These are phyloP conservation scores for Gibbula magus DNA, from an alignment of 2,888 invertebrate species.

Conservation along the genomic window DNA sequence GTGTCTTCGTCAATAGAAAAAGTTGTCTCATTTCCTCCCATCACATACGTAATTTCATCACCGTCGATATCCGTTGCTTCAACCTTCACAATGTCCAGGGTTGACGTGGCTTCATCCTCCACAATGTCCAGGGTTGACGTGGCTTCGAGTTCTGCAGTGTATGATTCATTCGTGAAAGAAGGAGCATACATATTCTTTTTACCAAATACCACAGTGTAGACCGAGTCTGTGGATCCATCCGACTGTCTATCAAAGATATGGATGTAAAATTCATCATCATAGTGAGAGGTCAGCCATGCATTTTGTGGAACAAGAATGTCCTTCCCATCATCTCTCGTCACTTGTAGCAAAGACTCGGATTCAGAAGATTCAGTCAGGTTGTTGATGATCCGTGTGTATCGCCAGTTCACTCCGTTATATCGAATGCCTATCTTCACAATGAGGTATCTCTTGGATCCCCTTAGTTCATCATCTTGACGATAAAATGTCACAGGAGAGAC, in stretches of 20 bases:
- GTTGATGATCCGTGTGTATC: conserved; percentile 36
- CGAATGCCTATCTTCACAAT: conserved; percentile 10
- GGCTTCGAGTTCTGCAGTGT: not conserved
- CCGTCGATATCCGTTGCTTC: conserved; percentile 31
- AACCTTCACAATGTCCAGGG: conserved; percentile 1
- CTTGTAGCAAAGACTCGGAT: conserved; percentile 22
- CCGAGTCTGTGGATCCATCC: not conserved
- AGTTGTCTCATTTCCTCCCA: not conserved
- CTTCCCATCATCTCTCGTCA: conserved; percentile 25
- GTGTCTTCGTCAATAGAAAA: not conserved
- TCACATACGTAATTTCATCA: not conserved
- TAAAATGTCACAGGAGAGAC: conserved; percentile 18
- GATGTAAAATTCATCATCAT: conserved; percentile 30
- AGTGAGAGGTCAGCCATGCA: conserved; percentile 42
- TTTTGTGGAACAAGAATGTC: conserved; percentile 37
- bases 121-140: not conserved
- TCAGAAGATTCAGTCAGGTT: conserved; percentile 23
- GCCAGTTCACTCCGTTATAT: conserved; percentile 27
- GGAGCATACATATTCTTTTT: conserved; percentile 35
- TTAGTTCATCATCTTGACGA: not conserved
- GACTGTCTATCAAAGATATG: conserved; percentile 38
- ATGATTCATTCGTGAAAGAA: conserved; percentile 21
- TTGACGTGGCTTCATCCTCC: not conserved
- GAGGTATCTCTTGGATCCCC: conserved; percentile 29
- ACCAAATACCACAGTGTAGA: conserved; percentile 37